These are phyloP conservation scores for Jaculus jaculus DNA, from an alignment of 2,113 vertebrate genomes.

Conservation along the genomic window DNA sequence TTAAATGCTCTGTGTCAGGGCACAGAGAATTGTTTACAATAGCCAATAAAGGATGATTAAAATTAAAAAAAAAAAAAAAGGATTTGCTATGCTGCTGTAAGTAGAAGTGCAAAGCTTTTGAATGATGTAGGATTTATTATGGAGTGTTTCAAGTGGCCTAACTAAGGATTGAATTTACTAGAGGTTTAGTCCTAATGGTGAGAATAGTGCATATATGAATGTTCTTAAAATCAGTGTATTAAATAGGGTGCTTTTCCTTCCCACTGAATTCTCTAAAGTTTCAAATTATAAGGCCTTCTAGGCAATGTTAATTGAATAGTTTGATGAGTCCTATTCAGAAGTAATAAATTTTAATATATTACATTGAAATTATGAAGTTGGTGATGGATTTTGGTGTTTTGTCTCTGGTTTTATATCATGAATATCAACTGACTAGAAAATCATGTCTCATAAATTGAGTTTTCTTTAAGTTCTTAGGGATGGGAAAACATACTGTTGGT, in stretches of 20 bases:
- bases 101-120: slow-evolving; percentile 35
- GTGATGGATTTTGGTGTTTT: slow-evolving; percentile 62
- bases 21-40: slow-evolving; percentile 51
- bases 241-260: slow-evolving; percentile 38
- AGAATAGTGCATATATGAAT: slow-evolving; percentile 44
- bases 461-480: slow-evolving; percentile 39
- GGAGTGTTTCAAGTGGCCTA: not conserved
- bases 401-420: not conserved
- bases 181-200: slow-evolving; percentile 16
- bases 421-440: not conserved
- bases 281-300: slow-evolving; percentile 23
- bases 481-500: slow-evolving; percentile 37
- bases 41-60: not conserved
- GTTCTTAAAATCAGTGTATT: slow-evolving; percentile 38
- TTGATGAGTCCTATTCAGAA: slow-evolving; percentile 49
- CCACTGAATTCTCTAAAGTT: slow-evolving; percentile 44
- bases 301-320: slow-evolving; percentile 54
- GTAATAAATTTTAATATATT: slow-evolving; percentile 65
- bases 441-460: slow-evolving; percentile 26
- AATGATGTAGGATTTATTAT: slow-evolving; percentile 28
- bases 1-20: slow-evolving; percentile 36
- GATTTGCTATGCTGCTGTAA: slow-evolving; percentile 30
- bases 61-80: not conserved
- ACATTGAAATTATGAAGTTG: slow-evolving; percentile 50
- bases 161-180: slow-evolving; percentile 17